These are phyloP conservation scores for Nycticorax nycticorax DNA, from an alignment of 2,113 vertebrate species.

Conservation along the genomic window DNA sequence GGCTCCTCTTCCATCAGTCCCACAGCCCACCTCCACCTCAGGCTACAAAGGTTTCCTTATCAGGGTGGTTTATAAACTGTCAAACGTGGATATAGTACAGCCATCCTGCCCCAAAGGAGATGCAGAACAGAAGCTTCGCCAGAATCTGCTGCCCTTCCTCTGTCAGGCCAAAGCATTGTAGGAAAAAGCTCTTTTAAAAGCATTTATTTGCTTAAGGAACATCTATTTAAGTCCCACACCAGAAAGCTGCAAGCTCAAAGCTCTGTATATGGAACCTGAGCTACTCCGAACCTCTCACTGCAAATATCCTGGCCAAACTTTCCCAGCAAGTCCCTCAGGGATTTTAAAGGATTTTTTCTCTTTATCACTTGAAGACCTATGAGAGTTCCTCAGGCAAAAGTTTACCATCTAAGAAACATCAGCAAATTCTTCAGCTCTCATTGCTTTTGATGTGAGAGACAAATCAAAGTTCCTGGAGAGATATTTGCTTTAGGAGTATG, in stretches of 20 bases:
- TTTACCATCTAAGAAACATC: neutral
- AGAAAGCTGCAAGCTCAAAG: neutral
- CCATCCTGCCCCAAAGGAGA: neutral
- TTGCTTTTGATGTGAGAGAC: neutral
- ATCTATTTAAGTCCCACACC: neutral
- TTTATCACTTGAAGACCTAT: neutral
- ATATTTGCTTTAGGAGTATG: neutral
- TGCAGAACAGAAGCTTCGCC: constrained; percentile 1
- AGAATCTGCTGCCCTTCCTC: neutral
- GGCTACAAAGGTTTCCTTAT: constrained; percentile 33
- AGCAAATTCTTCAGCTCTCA: neutral
- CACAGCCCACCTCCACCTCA: neutral
- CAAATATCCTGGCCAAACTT: neutral
- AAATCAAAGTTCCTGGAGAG: neutral
- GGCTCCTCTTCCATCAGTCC: neutral
- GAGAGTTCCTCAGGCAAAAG: neutral
- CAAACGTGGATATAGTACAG: constrained; percentile 26
- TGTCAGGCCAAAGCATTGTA: neutral
- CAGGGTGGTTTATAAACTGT: constrained; percentile 26
- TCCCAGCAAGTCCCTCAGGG: neutral
- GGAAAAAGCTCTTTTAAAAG: neutral
- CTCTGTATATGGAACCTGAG: neutral
- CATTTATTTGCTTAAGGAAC: neutral
- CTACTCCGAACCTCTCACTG: neutral
- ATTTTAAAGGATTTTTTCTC: neutral